Conservation (phyloP, 2,888 invertebrate genomes). For the Drosophila incognita region DNA sequence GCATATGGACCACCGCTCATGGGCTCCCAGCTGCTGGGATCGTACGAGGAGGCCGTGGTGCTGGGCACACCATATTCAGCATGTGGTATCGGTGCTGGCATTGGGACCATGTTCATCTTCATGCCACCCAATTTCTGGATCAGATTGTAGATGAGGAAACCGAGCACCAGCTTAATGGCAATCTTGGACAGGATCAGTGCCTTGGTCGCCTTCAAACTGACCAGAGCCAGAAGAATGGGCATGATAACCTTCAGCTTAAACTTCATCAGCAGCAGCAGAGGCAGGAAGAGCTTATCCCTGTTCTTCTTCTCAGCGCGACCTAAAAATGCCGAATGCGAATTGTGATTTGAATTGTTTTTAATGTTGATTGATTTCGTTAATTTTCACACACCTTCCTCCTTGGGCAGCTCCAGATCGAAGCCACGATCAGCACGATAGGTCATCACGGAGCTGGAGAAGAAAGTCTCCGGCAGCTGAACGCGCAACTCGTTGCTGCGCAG, state of each 20-base stretch:
- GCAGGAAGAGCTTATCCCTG: constrained; percentile 93
- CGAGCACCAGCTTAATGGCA: constrained; percentile 92
- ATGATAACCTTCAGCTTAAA: constrained; percentile 93
- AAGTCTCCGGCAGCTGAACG: constrained; percentile 89
- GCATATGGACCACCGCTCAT: constrained; percentile 91
- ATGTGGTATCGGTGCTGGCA: constrained; percentile 87
- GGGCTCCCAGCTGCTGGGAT: constrained; percentile 89
- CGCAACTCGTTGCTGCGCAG: constrained; percentile 91
- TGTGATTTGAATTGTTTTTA: neutral
- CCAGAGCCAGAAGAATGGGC: constrained; percentile 92
- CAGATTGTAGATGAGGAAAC: constrained; percentile 92
- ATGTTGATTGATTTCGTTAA: neutral
- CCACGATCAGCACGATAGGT: constrained; percentile 89
- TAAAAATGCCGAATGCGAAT: constrained; percentile 72
- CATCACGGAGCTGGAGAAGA: constrained; percentile 89
- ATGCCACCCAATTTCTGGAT: constrained; percentile 92
- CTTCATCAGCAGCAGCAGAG: constrained; percentile 91
- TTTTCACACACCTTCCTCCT: constrained; percentile 82
- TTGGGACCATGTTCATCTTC: constrained; percentile 89
- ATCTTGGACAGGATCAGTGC: constrained; percentile 93
- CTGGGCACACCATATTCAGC: constrained; percentile 90
- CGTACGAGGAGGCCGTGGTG: constrained; percentile 90
- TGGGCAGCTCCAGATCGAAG: constrained; percentile 88
- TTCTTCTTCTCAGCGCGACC: constrained; percentile 91
- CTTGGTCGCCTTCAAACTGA: constrained; percentile 93